Base-by-base conservation (phyloP, 2,113 vertebrate species). In the Myxocyprinus asiaticus region DNA sequence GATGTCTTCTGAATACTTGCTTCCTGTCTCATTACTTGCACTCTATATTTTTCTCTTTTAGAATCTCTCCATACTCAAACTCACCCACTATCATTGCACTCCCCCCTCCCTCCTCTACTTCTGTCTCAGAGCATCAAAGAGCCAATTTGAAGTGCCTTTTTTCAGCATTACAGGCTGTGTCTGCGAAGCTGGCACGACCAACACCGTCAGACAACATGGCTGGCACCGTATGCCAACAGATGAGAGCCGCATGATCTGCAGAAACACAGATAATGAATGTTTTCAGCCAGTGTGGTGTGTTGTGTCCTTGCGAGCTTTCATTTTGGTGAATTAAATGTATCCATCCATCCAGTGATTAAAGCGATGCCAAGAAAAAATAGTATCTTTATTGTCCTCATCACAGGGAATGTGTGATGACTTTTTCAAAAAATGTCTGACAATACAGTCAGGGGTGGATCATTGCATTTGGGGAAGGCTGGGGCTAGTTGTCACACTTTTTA, bases 121-220 rank as follows among this genome's bases (percentile, higher is more conserved):
- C 76, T 45, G 42, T 77, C 64, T 77, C 50, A 77, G 12, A 67
- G 62, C 75, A 77, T 77, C 70, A 73, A 61, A 73, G 70, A 22
- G 44, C 43, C 55, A 45, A 47, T 17, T 73, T 73, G 55, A 73
- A 73, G 70, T 61, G 70, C 70, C 70, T 73, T 73, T 73, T 73
- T 73, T 2, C 22, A 43, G 70, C 59, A 73, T 73, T 55, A 56
- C 70, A 73, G 55, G 43, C 70, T 0, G 70, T 5, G 55, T 47
- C 70, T 73, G 43, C 45, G 55, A 47, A 61, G 43, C 15, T 73
- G 70, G 70, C 70, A 73, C 17, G 70, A 73, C 70, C 55, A 72
- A 22, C 0, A 7, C 14, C 59, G 55, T 59, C 70, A 59, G 55
- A 45, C 70, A 45, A 72, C 55, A 72, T 72, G 70, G 15, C 43